Base-by-base conservation (phyloP, 2,888 invertebrate genomes). In the Argynnis bischoffii region DNA sequence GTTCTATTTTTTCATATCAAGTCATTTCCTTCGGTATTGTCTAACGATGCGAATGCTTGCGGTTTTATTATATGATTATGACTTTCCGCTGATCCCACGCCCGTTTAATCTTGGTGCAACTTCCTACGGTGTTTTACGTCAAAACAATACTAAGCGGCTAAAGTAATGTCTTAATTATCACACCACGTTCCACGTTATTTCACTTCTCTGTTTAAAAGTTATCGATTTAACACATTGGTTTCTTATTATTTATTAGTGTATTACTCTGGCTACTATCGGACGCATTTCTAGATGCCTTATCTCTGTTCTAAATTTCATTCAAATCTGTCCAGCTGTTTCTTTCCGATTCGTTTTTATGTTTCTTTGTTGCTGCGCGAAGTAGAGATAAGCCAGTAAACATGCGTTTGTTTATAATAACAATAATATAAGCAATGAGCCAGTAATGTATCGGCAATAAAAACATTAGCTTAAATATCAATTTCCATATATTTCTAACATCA, bases 11-110 rank as follows among this genome's bases (percentile, higher is more conserved):
- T 41, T 51, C 53, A 18, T 48, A 54, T 1, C 48, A 35, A 26
- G 47, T 54, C 48, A 63, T 54, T 63, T 69, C 66, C 61, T 65
- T 48, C 46, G 14, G 53, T 21, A 46, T 56, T 57, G 54, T 53
- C 57, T 63, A 54, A 59, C 69, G 31, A 15, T 54, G 41, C 47
- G 63, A 63, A 69, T 59, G 48, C 35, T 41, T 53, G 53, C 48
- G 63, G 54, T 70, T 66, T 66, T 61, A 66, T 70, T 68, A 69
- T 66, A 70, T 69, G 70, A 70, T 70, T 70, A 70, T 68, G 41
- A 65, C 47, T 68, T 65, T 68, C 68, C 69, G 68, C 21, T 55
- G 48, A 59, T 41, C 68, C 68, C 61, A 68, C 68, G 64, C 61
- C n/a, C 47, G 64, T 16, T 47, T 35, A 18, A 41, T 63, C 63